Conservation (phyloP, 2,888 invertebrate genomes). For the Noctua janthina region DNA sequence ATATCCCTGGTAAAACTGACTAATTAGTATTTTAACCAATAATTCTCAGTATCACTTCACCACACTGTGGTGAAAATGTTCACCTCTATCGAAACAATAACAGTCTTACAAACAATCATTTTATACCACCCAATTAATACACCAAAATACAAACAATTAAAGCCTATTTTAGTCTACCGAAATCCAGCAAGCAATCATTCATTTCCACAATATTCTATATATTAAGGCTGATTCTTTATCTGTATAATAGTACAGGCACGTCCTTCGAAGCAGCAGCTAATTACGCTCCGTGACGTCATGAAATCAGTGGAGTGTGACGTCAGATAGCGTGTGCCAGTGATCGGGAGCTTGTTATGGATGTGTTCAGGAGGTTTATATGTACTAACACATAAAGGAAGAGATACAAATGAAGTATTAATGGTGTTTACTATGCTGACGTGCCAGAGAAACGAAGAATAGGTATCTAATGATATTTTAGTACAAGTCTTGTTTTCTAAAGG, state of each 20-base stretch:
- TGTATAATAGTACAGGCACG: constrained; percentile 41
- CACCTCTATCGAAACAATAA: not conserved
- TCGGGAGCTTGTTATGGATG: constrained; percentile 33
- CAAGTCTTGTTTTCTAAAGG: not conserved
- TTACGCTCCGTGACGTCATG: constrained; percentile 63
- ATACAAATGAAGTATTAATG: not conserved
- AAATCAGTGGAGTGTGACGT: constrained; percentile 64
- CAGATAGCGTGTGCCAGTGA: constrained; percentile 61
- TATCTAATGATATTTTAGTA: not conserved
- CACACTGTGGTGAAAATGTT: not conserved
- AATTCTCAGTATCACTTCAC: not conserved
- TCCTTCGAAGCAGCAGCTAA: constrained; percentile 57
- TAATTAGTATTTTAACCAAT: not conserved
- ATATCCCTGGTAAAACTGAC: not conserved
- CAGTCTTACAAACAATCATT: not conserved
- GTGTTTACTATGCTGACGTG: not conserved
- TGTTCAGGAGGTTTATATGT: constrained; percentile 20
- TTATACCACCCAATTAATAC: not conserved
- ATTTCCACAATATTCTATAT: constrained; percentile 24
- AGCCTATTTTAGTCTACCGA: constrained; percentile 11
- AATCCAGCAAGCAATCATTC: constrained; percentile 7
- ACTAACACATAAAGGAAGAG: not conserved
- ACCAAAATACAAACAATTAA: not conserved
- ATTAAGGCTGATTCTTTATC: constrained; percentile 42
- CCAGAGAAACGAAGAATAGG: not conserved